These are phyloP conservation scores for Lagenorhynchus albirostris DNA, from an alignment of 2,113 vertebrate species.

Conservation along the genomic window DNA sequence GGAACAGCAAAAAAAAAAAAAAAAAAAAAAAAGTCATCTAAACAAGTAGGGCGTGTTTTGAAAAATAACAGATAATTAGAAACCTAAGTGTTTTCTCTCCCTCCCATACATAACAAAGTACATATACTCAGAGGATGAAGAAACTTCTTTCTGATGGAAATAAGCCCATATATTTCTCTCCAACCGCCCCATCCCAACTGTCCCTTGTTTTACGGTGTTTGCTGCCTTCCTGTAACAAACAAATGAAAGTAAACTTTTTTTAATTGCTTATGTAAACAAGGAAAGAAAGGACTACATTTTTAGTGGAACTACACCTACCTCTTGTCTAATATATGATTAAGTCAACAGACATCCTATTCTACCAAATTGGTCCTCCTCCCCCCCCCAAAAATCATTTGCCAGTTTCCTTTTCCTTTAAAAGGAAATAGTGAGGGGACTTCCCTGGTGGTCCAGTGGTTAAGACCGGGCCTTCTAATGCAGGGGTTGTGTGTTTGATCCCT, in stretches of 20 bases:
- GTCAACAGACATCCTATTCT: not conserved
- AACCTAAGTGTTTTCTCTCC: not conserved
- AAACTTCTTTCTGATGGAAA: not conserved
- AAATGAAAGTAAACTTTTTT: not conserved
- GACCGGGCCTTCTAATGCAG: too few species aligned
- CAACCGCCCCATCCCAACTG: accelerated
- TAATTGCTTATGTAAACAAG: not conserved
- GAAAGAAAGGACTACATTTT: not conserved
- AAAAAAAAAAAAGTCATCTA: not conserved
- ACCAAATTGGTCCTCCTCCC: not conserved
- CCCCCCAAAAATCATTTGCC: not conserved
- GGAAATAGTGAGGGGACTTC: not conserved
- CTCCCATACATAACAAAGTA: accelerated
- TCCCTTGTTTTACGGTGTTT: not conserved
- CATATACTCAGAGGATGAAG: too few species aligned
- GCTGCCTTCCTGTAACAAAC: not conserved
- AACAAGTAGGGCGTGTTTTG: not conserved
- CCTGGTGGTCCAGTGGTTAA: too few species aligned
- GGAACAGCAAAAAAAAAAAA: not conserved
- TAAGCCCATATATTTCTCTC: not conserved
- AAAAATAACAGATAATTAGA: not conserved
- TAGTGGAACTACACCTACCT: not conserved
- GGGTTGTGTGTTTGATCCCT: too few species aligned
- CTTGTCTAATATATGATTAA: not conserved
- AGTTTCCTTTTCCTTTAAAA: not conserved